phyloP scores from a whole-genome alignment of 2,888 invertebrate species.

The Pristionchus japonicus region DNA sequence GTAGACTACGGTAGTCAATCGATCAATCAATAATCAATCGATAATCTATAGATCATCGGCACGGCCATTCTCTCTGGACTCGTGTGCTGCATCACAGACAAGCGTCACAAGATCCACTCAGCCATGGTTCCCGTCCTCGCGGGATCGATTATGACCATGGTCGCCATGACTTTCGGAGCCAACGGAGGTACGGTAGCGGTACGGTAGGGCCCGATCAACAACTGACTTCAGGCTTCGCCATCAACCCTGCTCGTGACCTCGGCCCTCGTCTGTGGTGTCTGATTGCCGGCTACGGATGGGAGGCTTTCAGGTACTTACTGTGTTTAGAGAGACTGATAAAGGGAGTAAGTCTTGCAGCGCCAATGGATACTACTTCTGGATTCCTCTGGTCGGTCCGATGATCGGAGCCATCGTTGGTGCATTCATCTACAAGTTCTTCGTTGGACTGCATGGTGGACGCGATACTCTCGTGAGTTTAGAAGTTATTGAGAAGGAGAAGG shows the following conservation, averaged over 20 bases:
- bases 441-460: constrained; percentile 78
- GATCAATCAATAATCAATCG: constrained; percentile 24
- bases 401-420: constrained; percentile 79
- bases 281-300: constrained; percentile 71
- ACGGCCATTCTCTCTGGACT: constrained; percentile 72
- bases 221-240: constrained; percentile 76
- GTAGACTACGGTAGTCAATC: constrained; percentile 56
- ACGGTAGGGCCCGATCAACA: constrained; percentile 14
- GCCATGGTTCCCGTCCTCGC: constrained; percentile 69
- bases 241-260: constrained; percentile 80
- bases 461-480: constrained; percentile 59
- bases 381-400: constrained; percentile 79
- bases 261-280: constrained; percentile 72
- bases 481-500: too few species aligned
- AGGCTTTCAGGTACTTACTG: constrained; percentile 65
- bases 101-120: constrained; percentile 69
- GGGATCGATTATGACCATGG: constrained; percentile 72
- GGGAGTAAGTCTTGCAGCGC: constrained; percentile 67
- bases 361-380: constrained; percentile 78
- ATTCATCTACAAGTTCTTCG: constrained; percentile 76
- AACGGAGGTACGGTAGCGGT: constrained; percentile 77
- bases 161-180: constrained; percentile 76
- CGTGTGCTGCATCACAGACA: constrained; percentile 71
- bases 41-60: constrained; percentile 67
- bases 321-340: neutral